Base-by-base conservation (phyloP, 1,140 invertebrate genomes). In the Hyles vespertilio region DNA sequence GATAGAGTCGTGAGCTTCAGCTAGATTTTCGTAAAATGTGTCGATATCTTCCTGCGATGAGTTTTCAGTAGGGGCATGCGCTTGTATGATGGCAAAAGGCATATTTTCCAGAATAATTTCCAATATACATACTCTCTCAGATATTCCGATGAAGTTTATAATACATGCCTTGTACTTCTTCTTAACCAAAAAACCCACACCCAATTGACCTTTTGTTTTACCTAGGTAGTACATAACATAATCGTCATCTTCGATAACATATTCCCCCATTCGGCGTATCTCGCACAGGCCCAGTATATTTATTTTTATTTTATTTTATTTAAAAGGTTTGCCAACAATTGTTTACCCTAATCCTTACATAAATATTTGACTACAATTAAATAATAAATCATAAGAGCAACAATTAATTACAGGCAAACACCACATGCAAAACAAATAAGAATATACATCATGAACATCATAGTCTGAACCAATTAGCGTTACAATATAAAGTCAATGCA, bases 221-320 rank as follows among this genome's bases (percentile, higher is more conserved):
- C 77, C 77, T 6, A 72, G 5, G 32, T 74, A 63, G 36, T 69
- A 79, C 3, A 74, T n/a, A 3, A 77, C 68, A 33, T 72, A 72
- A 0, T 79, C 58, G 2, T 68, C 58, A 12, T 71, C 61, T 66
- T 76, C 68, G 2, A 62, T 67, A 32, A 67, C 70, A 0, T 64
- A 60, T 58, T 74, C 66, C 32, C 72, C 72, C 40, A 67, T 5
- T 5, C 69, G 63, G 34, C 69, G 62, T 7, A 73, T 62, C 58
- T 78, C 68, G 9, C 67, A 45, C 32, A 77, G 32, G 10, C 75
- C 75, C 11, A 78, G 1, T n/a, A n/a, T n/a, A n/a, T n/a, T n/a
- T n/a, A n/a, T n/a, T n/a, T n/a, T n/a, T n/a, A n/a, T n/a, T n/a
- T n/a, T n/a, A n/a, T n/a, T n/a, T n/a, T n/a, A n/a, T n/a, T n/a